Conservation (phyloP, 2,113 vertebrate species). For the Silurus asotus region DNA sequence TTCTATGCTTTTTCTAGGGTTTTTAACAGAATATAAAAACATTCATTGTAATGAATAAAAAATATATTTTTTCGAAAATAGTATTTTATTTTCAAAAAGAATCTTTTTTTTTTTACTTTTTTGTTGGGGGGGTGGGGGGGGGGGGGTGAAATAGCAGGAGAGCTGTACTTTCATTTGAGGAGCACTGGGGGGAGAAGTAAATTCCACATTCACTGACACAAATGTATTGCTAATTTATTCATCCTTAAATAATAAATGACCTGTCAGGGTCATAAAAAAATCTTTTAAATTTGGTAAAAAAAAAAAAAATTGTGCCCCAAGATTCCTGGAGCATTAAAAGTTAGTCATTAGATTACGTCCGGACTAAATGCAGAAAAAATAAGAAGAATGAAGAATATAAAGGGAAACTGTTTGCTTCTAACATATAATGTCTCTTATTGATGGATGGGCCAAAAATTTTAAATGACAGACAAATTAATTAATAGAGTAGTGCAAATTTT, state of each 20-base stretch:
- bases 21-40: background rate
- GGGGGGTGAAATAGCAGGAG: background rate
- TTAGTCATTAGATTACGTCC: background rate
- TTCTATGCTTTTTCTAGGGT: background rate
- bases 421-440: background rate
- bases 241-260: background rate
- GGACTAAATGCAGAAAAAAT: background rate
- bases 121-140: background rate
- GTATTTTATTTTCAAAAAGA: background rate
- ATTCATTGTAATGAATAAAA: background rate
- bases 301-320: background rate
- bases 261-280: background rate
- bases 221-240: background rate
- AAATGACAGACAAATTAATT: conserved; percentile 30
- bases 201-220: background rate
- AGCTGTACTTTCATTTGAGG: background rate
- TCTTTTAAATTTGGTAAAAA: background rate
- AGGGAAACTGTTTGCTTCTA: background rate
- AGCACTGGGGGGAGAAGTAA: background rate
- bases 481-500: conserved; percentile 14
- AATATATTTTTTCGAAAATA: background rate
- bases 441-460: background rate
- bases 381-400: background rate
- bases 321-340: background rate
- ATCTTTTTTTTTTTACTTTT: background rate